A percentile compares a stretch with the other conserved stretches of the same genome.
Evolutionary conservation across 2,888 invertebrate species (phyloP).

Genomic region (Orthosia gothica): DNA sequence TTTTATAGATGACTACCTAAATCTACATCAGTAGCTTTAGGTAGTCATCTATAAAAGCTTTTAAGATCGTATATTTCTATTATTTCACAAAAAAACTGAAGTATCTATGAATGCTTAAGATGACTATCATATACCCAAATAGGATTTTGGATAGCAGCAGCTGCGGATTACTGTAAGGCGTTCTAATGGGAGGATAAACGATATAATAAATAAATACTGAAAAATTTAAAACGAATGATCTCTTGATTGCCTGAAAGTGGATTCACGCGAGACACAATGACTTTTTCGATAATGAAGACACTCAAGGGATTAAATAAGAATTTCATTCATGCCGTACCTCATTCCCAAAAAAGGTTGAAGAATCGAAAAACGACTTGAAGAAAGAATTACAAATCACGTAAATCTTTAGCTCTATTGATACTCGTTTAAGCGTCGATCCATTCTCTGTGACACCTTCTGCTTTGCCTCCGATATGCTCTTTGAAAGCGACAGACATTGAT

Average conservation of each 20-base stretch:
- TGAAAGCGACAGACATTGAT: slow-evolving; percentile 83
- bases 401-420: slow-evolving; percentile 74
- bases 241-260: too few species aligned
- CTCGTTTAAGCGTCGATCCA: slow-evolving; percentile 76
- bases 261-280: too few species aligned
- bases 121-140: too few species aligned
- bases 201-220: too few species aligned
- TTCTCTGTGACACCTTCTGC: slow-evolving; percentile 79
- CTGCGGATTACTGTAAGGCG: too few species aligned
- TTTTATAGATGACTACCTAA: slow-evolving; percentile 10
- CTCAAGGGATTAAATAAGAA: background rate
- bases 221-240: background rate
- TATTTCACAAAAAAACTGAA: background rate
- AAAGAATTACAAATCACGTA: slow-evolving; percentile 64
- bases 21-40: too few species aligned
- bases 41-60: too few species aligned
- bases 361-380: slow-evolving; percentile 9
- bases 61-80: background rate
- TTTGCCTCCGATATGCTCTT: slow-evolving; percentile 77
- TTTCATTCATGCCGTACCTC: too few species aligned
- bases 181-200: too few species aligned
- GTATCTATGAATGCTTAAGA: too few species aligned
- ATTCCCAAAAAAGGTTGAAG: background rate
- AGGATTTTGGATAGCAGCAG: too few species aligned
- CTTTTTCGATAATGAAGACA: too few species aligned